Conservation (phyloP, 2,797 vertebrate species). For the Octomys mimax region DNA sequence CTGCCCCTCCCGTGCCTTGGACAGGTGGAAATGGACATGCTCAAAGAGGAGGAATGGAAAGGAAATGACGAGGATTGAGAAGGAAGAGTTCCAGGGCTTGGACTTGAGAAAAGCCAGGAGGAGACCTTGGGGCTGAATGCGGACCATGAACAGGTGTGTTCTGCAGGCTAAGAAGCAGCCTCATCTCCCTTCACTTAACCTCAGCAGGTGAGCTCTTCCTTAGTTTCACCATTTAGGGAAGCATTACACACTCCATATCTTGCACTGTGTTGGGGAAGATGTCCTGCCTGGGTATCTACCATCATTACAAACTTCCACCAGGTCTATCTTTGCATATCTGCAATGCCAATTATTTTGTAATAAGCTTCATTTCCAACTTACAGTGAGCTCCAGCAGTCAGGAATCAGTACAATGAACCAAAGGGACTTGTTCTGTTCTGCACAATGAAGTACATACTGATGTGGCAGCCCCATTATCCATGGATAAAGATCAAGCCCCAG, state of each 20-base stretch:
- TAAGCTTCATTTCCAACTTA: background rate
- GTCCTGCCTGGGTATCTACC: background rate
- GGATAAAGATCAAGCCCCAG: background rate
- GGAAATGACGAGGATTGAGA: background rate
- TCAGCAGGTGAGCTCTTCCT: background rate
- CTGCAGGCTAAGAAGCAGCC: background rate
- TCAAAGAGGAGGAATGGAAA: background rate
- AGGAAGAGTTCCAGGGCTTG: background rate
- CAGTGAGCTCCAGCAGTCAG: background rate
- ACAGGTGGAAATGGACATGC: background rate
- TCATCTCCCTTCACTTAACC: background rate
- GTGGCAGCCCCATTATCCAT: background rate
- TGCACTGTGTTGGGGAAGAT: background rate
- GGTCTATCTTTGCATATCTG: background rate
- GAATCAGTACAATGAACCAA: background rate
- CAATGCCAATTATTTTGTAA: too few relatives aligned
- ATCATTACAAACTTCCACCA: background rate
- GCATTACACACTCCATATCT: too few relatives aligned
- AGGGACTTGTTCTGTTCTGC: background rate
- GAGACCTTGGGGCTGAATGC: background rate
- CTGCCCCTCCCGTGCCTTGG: background rate
- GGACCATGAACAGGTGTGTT: too few relatives aligned
- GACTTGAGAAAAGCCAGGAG: background rate
- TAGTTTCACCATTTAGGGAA: background rate
- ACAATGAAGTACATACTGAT: fast-evolving